These are phyloP conservation scores for Genyomyrus donnyi DNA, from an alignment of 2,113 vertebrate genomes.

Conservation along the genomic window DNA sequence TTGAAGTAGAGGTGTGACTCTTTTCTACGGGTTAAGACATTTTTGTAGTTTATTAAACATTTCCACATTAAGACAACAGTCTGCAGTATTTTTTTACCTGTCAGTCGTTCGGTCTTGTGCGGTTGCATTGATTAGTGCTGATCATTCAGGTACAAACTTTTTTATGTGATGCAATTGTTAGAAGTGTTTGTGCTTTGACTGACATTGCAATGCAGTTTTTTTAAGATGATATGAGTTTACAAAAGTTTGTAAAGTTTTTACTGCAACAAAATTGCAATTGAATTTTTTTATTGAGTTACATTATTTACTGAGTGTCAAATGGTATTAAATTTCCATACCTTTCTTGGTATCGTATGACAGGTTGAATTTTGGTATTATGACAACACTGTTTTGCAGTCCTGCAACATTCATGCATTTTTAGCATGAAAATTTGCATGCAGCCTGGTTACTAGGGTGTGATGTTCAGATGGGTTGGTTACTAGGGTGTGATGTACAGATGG, in stretches of 20 bases:
- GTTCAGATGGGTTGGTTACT: not conserved
- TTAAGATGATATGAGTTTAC: not conserved
- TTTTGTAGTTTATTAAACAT: not conserved
- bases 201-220: not conserved
- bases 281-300: not conserved
- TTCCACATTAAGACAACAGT: not conserved
- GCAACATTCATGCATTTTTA: not conserved
- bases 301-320: not conserved
- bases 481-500: not conserved
- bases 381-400: not conserved
- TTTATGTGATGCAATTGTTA: not conserved
- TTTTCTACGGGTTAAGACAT: not conserved
- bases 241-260: not conserved
- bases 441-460: not conserved
- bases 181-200: not conserved
- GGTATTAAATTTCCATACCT: not conserved
- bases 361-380: not conserved
- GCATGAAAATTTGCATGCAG: not conserved
- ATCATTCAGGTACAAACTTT: not conserved
- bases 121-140: not conserved
- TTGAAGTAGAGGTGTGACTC: not conserved
- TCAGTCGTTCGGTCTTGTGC: not conserved
- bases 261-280: not conserved
- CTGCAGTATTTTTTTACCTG: not conserved
- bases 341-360: not conserved